phyloP scores from a whole-genome alignment of 2,113 vertebrate species.

The Siniperca chuatsi region DNA sequence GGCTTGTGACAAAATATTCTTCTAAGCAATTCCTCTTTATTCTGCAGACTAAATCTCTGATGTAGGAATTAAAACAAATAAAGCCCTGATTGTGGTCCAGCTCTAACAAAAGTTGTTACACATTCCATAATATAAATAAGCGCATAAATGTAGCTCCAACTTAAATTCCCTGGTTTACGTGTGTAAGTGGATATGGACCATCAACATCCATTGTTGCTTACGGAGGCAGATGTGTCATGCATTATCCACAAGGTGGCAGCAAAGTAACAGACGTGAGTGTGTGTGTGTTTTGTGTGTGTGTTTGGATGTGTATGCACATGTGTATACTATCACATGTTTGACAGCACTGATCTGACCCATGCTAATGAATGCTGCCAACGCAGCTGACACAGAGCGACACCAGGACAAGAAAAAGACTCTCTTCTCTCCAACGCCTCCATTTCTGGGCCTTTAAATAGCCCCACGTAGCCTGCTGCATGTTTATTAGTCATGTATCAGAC shows the following conservation, averaged over 20 bases:
- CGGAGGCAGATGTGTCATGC: not conserved
- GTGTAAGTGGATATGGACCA: not conserved
- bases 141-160: not conserved
- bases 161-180: not conserved
- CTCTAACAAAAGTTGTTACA: not conserved
- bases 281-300: not conserved
- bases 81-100: not conserved
- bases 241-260: slow-evolving; percentile 74
- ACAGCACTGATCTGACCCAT: slow-evolving; percentile 62
- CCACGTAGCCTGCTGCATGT: slow-evolving; percentile 70
- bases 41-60: not conserved
- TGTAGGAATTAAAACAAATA: not conserved
- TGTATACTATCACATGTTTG: slow-evolving; percentile 53
- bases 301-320: not conserved
- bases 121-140: not conserved
- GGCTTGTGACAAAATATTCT: not conserved
- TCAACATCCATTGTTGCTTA: not conserved
- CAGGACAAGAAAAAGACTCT: slow-evolving; percentile 83
- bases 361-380: slow-evolving; percentile 65
- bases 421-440: slow-evolving; percentile 73
- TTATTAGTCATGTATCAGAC: slow-evolving; percentile 84
- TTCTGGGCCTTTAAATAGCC: slow-evolving; percentile 81
- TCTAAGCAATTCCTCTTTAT: not conserved
- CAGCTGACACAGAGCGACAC: slow-evolving; percentile 88
- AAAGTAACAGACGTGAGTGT: slow-evolving; percentile 37